Conservation (phyloP, 2,113 vertebrate species). For the Amazona vittata region DNA sequence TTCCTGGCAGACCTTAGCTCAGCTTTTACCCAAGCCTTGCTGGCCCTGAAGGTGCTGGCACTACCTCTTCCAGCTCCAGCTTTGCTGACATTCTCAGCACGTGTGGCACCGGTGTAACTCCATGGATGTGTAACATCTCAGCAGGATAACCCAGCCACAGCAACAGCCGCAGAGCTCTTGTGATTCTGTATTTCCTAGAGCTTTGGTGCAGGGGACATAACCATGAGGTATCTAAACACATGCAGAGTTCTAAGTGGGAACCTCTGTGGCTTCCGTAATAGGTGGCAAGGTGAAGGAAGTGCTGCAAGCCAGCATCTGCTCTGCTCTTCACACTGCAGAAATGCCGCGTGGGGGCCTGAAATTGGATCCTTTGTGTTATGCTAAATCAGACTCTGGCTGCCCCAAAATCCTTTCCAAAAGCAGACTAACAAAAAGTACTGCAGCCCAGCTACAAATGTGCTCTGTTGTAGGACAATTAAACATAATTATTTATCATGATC, state of each 20-base stretch:
- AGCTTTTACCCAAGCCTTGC: not conserved
- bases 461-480: not conserved
- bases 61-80: not conserved
- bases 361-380: not conserved
- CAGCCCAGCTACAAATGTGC: not conserved
- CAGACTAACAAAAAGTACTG: not conserved
- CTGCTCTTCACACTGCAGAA: not conserved
- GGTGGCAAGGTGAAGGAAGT: not conserved
- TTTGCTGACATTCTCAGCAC: not conserved
- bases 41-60: not conserved
- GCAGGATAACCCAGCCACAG: not conserved
- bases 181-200: not conserved
- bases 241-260: not conserved
- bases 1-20: not conserved
- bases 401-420: not conserved
- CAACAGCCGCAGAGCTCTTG: not conserved
- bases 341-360: not conserved
- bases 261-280: not conserved
- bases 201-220: not conserved
- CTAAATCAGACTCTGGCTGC: not conserved
- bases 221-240: too few species aligned
- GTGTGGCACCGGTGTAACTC: rapidly evolving
- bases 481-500: not conserved
- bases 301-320: not conserved
- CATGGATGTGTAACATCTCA: not conserved